phyloP scores from a whole-genome alignment of 2,888 invertebrate genomes.

The Ennomos fuscantarius region DNA sequence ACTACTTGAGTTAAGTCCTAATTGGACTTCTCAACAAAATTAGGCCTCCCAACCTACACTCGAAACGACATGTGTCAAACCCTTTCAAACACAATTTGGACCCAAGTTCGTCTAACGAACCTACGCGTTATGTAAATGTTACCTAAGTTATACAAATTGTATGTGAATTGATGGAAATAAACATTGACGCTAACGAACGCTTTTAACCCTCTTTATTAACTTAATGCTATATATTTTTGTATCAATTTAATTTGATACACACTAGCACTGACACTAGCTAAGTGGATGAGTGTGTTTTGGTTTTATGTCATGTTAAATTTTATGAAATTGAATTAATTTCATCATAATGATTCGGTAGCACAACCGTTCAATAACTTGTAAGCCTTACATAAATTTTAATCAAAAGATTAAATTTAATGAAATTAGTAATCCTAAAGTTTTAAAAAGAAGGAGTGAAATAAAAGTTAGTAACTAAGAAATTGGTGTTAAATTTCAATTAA shows the following conservation, averaged over 20 bases:
- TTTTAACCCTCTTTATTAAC: slow-evolving; percentile 34
- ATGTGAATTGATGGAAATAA: slow-evolving; percentile 49
- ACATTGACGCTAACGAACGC: slow-evolving; percentile 39
- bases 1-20: background rate
- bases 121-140: slow-evolving; percentile 47
- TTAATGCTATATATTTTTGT: slow-evolving; percentile 34
- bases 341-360: no score
- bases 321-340: background rate
- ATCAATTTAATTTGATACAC: slow-evolving; percentile 23
- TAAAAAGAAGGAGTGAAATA: no score
- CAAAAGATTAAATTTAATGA: no score
- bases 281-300: no score
- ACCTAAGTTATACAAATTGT: slow-evolving; percentile 44
- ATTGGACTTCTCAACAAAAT: slow-evolving; percentile 2
- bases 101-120: slow-evolving; percentile 45
- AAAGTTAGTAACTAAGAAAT: no score
- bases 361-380: no score
- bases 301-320: slow-evolving; percentile 2
- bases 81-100: slow-evolving; percentile 34
- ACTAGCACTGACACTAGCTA: no score
- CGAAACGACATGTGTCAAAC: slow-evolving; percentile 13
- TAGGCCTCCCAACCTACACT: slow-evolving; percentile 8
- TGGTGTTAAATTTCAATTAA: no score
- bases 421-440: no score
- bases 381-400: no score